Base-by-base conservation (phyloP, 2,888 invertebrate species). In the Drosophila nr. fundita region DNA sequence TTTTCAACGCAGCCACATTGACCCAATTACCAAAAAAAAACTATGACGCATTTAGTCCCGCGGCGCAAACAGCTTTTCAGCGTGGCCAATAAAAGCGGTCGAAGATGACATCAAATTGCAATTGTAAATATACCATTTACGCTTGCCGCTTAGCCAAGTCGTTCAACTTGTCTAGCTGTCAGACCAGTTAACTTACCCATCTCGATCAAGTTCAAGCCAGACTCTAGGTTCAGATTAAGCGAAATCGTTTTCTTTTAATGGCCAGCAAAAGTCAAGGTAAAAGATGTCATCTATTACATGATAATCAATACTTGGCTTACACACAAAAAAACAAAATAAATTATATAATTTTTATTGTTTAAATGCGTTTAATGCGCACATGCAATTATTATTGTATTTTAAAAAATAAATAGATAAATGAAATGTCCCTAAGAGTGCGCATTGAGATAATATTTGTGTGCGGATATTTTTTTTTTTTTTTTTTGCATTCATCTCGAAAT, bases 31-130 rank as follows among this genome's bases (percentile, higher is more conserved):
- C 21, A 21, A 45, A 63, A 69, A 60, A 71, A 55, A 53, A 21
- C 13, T 36, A 36, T 68, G 73, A 45, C 36, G 21, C 18, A 10
- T 34, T 18, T n/a, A 29, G 36, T 24, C 52, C 38, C 27, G 52
- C 42, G 58, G 32, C 30, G 11, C 32, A 32, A 24, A 34, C 32
- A 18, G 42, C 52, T 27, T 34, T 34, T 36, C 36, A 11, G 21
- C 49, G 36, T 29, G 40, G 11, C 36, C 34, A 50, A 45, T 63
- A 66, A 68, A 73, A 63, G 65, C 58, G 62, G 68, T 55, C 68
- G 55, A 66, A 71, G 75, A 71, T 77, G 85, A 76, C 84, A 86
- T 87, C 79, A 72, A 72, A 79, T 75, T 49, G 58, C 68, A 66
- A 67, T 83, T 73, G 74, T 59, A 64, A 78, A 78, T 42, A 64